A percentile compares a stretch with the other conserved stretches of the same genome.
Conservation (phyloP, 2,797 vertebrate genomes). For the Perdix hodgsoniae region DNA sequence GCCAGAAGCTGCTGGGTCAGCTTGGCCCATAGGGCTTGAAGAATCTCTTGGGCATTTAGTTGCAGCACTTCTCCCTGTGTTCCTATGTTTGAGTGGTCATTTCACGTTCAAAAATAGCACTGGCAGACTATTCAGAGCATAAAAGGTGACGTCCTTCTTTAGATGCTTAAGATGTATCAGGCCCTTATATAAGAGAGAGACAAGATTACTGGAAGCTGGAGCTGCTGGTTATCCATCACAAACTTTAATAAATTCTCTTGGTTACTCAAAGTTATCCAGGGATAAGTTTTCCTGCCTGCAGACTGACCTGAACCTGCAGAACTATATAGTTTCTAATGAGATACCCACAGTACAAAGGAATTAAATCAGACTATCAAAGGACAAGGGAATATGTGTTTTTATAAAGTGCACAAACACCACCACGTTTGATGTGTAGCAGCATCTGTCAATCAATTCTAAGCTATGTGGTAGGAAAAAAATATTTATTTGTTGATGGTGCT, state of each 20-base stretch:
- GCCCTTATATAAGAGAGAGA: background rate
- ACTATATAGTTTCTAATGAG: background rate
- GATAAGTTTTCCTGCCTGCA: background rate
- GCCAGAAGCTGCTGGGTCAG: background rate
- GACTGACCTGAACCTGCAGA: background rate
- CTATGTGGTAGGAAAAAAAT: background rate
- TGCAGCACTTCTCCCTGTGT: background rate
- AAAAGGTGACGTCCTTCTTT: background rate
- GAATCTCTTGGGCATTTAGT: background rate
- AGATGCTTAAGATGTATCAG: background rate
- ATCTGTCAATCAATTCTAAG: background rate
- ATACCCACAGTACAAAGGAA: background rate
- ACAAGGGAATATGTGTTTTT: background rate
- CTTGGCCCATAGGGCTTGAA: background rate
- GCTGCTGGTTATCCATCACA: background rate
- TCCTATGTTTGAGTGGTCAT: background rate
- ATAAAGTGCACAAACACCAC: background rate
- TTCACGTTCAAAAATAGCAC: background rate
- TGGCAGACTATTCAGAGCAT: background rate
- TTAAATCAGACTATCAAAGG: background rate
- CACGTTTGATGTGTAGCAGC: background rate
- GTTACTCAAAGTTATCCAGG: background rate
- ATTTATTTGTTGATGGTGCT: background rate
- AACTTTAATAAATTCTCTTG: background rate
- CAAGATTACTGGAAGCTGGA: background rate